Evolutionary conservation across 2,888 invertebrate genomes (phyloP).

Genomic region (Mesoligia furuncula): DNA sequence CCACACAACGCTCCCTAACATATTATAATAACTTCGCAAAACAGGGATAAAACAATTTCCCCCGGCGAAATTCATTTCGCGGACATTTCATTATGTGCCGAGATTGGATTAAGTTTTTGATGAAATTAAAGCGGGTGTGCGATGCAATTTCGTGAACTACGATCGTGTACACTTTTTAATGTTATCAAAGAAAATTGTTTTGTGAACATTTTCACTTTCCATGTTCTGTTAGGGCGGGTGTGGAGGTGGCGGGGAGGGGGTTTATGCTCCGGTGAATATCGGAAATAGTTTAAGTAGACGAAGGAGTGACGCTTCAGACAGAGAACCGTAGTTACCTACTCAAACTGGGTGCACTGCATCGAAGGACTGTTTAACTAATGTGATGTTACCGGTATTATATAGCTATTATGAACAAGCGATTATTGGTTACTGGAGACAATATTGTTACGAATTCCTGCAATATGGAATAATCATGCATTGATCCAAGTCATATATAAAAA

Average conservation of each 20-base stretch:
- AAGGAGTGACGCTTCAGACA: not conserved
- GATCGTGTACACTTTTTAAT: conserved; percentile 25
- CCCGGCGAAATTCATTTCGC: conserved; percentile 60
- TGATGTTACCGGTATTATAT: not conserved
- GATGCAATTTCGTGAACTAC: conserved; percentile 50
- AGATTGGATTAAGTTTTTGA: conserved; percentile 69
- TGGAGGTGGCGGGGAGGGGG: not conserved
- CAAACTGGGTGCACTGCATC: not conserved
- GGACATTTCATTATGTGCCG: conserved; percentile 65
- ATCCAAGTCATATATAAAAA: not conserved
- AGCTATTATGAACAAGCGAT: not conserved
- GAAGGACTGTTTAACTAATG: not conserved
- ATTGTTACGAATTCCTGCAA: not conserved
- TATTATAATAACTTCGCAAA: conserved; percentile 65
- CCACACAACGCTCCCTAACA: conserved; percentile 31
- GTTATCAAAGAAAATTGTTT: conserved; percentile 27
- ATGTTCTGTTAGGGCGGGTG: not conserved
- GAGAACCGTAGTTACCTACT: not conserved
- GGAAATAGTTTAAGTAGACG: conserved; percentile 15
- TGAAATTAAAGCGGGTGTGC: conserved; percentile 62
- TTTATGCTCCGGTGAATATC: conserved; percentile 5
- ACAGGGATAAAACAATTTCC: conserved; percentile 61
- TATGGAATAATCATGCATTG: not conserved
- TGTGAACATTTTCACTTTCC: conserved; percentile 7
- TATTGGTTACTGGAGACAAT: not conserved